Percentiles rank a stretch among this genome's conserved stretches.
Evolutionary conservation across 2,888 invertebrate genomes (phyloP).

Genomic region (Ophioninae sp.): DNA sequence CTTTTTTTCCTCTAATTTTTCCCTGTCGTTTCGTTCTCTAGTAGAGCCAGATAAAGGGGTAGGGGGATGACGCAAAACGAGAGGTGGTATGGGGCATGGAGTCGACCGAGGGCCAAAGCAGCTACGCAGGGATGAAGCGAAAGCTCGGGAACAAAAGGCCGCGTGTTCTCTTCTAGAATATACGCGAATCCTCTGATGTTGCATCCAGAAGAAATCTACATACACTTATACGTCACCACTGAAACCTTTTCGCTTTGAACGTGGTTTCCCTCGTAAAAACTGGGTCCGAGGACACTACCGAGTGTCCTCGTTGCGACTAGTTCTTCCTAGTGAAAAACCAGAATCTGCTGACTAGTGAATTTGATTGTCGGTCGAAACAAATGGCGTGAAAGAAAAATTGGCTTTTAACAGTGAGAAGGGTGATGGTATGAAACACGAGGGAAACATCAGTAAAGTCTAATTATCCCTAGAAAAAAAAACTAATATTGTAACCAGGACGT

Average conservation of each 20-base stretch:
- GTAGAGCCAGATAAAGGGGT: not conserved
- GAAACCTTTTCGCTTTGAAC: no score
- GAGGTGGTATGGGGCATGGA: conserved; percentile 4
- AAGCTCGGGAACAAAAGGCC: conserved; percentile 45
- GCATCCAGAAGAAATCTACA: conserved; percentile 3
- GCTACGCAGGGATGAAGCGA: conserved; percentile 49
- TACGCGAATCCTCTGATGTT: not conserved
- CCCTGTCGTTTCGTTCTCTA: conserved; percentile 31
- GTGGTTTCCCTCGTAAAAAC: no score
- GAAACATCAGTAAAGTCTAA: no score
- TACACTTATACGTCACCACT: not conserved
- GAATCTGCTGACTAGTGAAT: no score
- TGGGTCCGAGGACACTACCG: no score
- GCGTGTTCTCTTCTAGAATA: conserved; percentile 9
- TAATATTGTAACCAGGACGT: no score
- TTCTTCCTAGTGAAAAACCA: no score
- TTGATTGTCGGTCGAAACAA: no score
- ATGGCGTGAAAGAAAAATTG: no score
- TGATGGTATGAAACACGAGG: no score
- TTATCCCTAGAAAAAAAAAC: no score
- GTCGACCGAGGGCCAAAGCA: conserved; percentile 31
- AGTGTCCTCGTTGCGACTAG: not conserved
- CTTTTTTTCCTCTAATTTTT: not conserved
- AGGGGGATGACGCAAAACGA: not conserved
- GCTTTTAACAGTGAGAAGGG: no score